These are phyloP conservation scores for Papilio aristodemus DNA, from an alignment of 1,140 invertebrate genomes.

Conservation along the genomic window DNA sequence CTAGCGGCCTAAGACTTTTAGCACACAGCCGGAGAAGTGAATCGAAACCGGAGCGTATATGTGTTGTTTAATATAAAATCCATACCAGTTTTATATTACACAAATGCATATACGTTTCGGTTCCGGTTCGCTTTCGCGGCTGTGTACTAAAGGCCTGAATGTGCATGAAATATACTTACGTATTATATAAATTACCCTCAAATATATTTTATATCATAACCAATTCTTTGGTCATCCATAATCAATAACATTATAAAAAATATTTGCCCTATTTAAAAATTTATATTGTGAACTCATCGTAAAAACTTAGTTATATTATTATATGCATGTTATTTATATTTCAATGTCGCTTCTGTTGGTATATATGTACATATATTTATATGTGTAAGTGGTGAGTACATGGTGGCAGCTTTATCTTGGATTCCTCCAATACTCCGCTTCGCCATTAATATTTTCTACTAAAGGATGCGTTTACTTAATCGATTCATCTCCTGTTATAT, in stretches of 20 bases:
- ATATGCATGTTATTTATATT: constrained; percentile 9
- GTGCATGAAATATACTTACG: constrained; percentile 3
- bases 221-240: neutral
- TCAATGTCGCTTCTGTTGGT: constrained; percentile 20
- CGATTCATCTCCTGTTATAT: neutral
- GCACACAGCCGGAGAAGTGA: too few relatives aligned
- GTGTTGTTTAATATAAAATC: too few relatives aligned
- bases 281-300: neutral
- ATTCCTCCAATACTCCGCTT: neutral
- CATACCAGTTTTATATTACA: too few relatives aligned
- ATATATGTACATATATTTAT: constrained; percentile 9
- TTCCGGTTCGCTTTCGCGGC: too few relatives aligned
- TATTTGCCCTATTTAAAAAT: neutral
- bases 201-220: neutral
- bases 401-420: neutral
- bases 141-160: too few relatives aligned
- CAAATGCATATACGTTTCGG: too few relatives aligned
- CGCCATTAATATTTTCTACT: neutral
- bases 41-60: too few relatives aligned
- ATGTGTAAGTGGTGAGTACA: constrained; percentile 8
- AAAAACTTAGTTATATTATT: neutral
- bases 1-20: too few relatives aligned
- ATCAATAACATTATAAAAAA: neutral
- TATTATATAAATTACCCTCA: neutral
- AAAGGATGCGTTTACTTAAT: neutral